Base-by-base conservation (phyloP, 2,797 vertebrate species). In the Threskiornis aethiopicus region DNA sequence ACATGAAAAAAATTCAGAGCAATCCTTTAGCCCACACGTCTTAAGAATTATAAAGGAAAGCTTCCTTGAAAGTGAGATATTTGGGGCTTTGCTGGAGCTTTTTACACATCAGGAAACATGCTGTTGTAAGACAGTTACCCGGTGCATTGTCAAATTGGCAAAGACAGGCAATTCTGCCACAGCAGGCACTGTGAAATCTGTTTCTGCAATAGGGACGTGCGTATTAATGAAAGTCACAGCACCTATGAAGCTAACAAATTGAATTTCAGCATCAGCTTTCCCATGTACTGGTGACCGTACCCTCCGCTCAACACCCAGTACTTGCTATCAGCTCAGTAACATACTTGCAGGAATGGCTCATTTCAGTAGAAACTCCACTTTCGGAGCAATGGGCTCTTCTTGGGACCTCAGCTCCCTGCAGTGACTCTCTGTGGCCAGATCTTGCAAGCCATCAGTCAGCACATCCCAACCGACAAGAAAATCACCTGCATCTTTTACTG, bases 141-240 rank as follows among this genome's bases (percentile, higher is more conserved):
- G 21, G 31, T 2, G 22, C 35, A 5, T 8, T 4, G 15, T 28
- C 44, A 76, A 64, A 69, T 8, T 42, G 64, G 42, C 33, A 25
- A 15, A 62, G 57, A 37, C 16, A 11, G 81, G 57, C 6, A 28
- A 5, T 58, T 28, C 62, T 41, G 33, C 37, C 69, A 8, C 37
- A 31, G 58, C 31, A 35, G 35, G 35, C 18, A 1, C 41, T 2
- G 41, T 3, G 52, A 67, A 66, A 57, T 59, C n/a, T 9, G 9
- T 8, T 17, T 35, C 67, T 72, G 67, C 37, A 25, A 11, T 0
- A 33, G 47, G 31, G 28, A 33, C 7, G 13, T 0, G 2, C 8
- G 4, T 10, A 11, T 10, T 25, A 19, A 35, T 11, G 61, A 15
- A 42, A 44, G 47, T 13, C 70, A 5, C 51, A 29, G 69, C 80